Evolutionary conservation across 2,797 vertebrate species (phyloP), one percentile per base, ranked within the genome.

Genomic region (Sebastes oblongus): DNA sequence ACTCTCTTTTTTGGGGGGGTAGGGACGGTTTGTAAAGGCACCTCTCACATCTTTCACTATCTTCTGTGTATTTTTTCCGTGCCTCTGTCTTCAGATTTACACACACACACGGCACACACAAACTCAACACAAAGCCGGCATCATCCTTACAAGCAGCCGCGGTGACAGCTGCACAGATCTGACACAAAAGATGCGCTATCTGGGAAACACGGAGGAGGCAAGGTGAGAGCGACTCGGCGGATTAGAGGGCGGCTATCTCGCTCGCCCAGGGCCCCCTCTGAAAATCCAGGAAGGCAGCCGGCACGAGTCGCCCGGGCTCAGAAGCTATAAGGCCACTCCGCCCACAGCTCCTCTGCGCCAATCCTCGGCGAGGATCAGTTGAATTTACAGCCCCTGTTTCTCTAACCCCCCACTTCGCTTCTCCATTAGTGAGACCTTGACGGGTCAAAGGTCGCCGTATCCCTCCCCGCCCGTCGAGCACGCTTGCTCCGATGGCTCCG

Each of bases 161-260:
- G 14, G 77, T 80, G 88, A 89, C 86, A 90, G 83, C 87, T 87
- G 84, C 81, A 84, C 50, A 88, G 88, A 91, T 87, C 84, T 79
- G 86, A 91, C 90, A 91, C 90, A 93, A 91, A 90, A 88, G 86
- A 89, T 86, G 84, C 61, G 4, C 86, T 83, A 91, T 89, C 90
- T 76, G 82, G 82, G 80, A 50, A 75, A 82, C 83, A 77, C 75
- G 75, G 85, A 80, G 86, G 88, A 86, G 89, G 78, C 72, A 61
- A 90, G 91, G 92, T 88, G 90, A 89, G 87, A 77, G 80, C 67
- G 86, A 60, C 81, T 87, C 52, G 1, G 79, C 54, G 81, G 91
- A 92, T 93, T 91, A 92, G 78, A 90, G 86, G 78, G 64, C 61
- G 66, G 81, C 91, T 93, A 92, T 91, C 91, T 91, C 88, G 24